Percentiles rank a stretch among this genome's conserved stretches.
phyloP scores from a whole-genome alignment of 2,113 vertebrate species.

The Abramis brama region DNA sequence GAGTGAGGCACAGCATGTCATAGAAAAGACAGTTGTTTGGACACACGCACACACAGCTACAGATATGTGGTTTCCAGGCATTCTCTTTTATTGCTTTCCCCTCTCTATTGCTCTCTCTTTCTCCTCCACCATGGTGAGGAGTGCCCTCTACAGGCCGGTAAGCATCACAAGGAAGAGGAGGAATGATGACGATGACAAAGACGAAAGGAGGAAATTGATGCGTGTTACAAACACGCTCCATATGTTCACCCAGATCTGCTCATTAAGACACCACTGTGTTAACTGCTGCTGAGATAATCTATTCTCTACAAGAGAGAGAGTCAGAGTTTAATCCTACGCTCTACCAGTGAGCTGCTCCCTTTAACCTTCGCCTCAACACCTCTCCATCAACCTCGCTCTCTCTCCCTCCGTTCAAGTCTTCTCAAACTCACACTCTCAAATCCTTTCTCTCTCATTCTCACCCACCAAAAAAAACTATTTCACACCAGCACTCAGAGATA shows the following conservation, averaged over 20 bases:
- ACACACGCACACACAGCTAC: neutral
- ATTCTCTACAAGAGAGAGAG: constrained; percentile 1
- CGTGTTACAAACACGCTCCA: constrained; percentile 52
- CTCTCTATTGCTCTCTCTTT: neutral
- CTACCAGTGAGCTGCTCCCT: constrained; percentile 23
- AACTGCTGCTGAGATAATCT: constrained; percentile 38
- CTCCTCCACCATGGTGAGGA: neutral
- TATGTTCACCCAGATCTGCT: constrained; percentile 53
- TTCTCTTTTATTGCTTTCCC: constrained; percentile 16
- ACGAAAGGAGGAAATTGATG: constrained; percentile 40
- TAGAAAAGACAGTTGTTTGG: constrained; percentile 28
- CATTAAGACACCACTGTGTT: constrained; percentile 56
- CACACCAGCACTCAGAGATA: constrained; percentile 2
- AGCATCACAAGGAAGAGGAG: neutral
- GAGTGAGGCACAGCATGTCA: constrained; percentile 7
- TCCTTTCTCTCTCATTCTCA: constrained; percentile 1
- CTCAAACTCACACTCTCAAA: neutral
- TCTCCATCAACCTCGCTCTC: constrained; percentile 13
- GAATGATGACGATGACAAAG: constrained; percentile 44
- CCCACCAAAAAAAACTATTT: neutral
- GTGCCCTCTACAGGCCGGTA: constrained; percentile 26
- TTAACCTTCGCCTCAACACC: constrained; percentile 43
- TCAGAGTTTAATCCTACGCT: constrained; percentile 4
- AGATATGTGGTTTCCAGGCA: constrained; percentile 20
- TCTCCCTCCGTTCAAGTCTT: neutral